Conservation (phyloP, 2,888 invertebrate genomes). For the Galeopsomyia nigrocyanea region DNA sequence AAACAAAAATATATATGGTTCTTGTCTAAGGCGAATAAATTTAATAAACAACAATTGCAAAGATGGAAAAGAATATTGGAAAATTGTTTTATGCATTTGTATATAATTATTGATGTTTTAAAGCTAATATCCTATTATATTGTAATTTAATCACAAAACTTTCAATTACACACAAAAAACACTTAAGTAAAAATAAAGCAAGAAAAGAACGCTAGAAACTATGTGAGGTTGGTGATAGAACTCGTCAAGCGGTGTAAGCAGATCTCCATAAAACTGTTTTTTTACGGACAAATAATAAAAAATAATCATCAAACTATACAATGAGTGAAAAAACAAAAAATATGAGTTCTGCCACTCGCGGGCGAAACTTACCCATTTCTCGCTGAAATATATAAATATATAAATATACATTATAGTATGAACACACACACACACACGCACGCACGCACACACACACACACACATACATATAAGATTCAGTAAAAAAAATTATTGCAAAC, state of each 20-base stretch:
- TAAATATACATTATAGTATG: conserved; percentile 48
- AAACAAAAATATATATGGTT: conserved; percentile 54
- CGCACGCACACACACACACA: not conserved
- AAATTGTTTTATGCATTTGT: conserved; percentile 68
- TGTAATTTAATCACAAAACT: conserved; percentile 59
- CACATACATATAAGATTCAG: conserved; percentile 43
- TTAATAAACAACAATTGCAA: conserved; percentile 56
- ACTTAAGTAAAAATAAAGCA: conserved; percentile 6
- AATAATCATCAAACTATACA: conserved; percentile 43
- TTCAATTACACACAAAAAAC: conserved; percentile 44
- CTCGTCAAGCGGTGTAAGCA: conserved; percentile 36
- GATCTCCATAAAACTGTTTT: conserved; percentile 39
- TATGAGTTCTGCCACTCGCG: conserved; percentile 51
- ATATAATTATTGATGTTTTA: conserved; percentile 69
- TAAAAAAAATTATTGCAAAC: conserved; percentile 46
- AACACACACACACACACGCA: conserved; percentile 42
- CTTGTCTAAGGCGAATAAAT: conserved; percentile 51
- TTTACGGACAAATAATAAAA: conserved; percentile 50
- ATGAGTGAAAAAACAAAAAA: conserved; percentile 38
- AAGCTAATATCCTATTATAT: conserved; percentile 63
- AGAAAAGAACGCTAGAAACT: conserved; percentile 11
- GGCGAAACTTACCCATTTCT: conserved; percentile 56
- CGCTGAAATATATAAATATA: conserved; percentile 54
- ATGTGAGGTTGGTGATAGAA: conserved; percentile 18
- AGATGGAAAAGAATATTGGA: conserved; percentile 59